phyloP scores from a whole-genome alignment of 2,113 vertebrate genomes.

The Martes martes region DNA sequence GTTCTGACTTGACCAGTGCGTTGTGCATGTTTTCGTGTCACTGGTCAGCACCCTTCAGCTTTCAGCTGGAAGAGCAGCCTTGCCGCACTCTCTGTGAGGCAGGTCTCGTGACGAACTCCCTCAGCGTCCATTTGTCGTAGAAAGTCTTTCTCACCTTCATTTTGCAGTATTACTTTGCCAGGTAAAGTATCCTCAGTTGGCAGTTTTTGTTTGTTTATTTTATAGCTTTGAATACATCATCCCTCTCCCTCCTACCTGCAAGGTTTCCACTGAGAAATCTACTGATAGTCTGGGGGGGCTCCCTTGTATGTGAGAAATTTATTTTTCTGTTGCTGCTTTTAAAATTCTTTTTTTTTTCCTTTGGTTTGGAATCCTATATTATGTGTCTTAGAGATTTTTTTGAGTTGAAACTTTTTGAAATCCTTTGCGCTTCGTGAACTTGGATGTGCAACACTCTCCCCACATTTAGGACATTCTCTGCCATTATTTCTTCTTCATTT shows the following conservation, averaged over 20 bases:
- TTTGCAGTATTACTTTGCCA: not conserved
- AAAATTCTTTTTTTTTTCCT: not conserved
- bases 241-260: not conserved
- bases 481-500: not conserved
- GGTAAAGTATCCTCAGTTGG: not conserved
- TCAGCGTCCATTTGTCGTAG: not conserved
- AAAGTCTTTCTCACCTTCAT: not conserved
- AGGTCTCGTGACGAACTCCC: not conserved
- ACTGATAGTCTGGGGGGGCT: not conserved
- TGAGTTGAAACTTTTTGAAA: not conserved
- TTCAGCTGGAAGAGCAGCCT: not conserved
- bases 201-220: not conserved
- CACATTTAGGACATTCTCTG: not conserved
- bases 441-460: not conserved
- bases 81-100: not conserved
- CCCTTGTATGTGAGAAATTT: not conserved
- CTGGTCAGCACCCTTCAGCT: not conserved
- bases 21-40: not conserved
- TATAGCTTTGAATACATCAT: not conserved
- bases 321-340: not conserved
- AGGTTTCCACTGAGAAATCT: not conserved
- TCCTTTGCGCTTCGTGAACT: not conserved
- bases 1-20: not conserved
- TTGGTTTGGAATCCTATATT: not conserved
- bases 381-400: not conserved